Evolutionary conservation across 1,140 invertebrate species (phyloP).

Genomic region (Matsumurasca onukii): DNA sequence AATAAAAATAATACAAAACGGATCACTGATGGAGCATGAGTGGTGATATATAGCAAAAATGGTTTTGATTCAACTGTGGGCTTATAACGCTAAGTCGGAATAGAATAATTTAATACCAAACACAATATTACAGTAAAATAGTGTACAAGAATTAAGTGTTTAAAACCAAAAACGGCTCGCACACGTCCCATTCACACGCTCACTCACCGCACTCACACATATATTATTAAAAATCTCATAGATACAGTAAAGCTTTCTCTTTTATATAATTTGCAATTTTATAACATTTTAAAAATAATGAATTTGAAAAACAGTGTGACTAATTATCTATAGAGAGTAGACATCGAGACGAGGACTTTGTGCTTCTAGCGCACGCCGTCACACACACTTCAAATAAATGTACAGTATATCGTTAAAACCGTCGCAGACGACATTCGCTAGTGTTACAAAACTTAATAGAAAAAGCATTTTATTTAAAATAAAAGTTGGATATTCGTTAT

Average conservation of each 20-base stretch:
- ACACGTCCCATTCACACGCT: constrained; percentile 13
- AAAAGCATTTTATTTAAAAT: constrained; percentile 31
- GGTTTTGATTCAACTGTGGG: constrained; percentile 20
- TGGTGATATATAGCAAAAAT: constrained; percentile 16
- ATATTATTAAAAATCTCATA: constrained; percentile 30
- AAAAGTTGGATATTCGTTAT: constrained; percentile 19
- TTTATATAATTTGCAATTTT: constrained; percentile 30
- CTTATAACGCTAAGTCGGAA: constrained; percentile 17
- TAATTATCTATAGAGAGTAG: constrained; percentile 28
- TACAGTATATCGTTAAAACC: constrained; percentile 22
- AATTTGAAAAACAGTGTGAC: constrained; percentile 27
- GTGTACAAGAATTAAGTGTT: constrained; percentile 28
- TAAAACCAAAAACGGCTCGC: constrained; percentile 20
- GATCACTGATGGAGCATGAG: constrained; percentile 2
- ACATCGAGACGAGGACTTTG: constrained; percentile 26
- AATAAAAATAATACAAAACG: background rate
- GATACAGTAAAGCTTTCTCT: constrained; percentile 31
- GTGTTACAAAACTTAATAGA: constrained; percentile 27
- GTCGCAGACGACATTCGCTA: constrained; percentile 25
- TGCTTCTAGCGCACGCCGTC: constrained; percentile 12
- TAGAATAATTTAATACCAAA: constrained; percentile 23
- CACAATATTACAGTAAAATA: constrained; percentile 25
- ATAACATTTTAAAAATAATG: constrained; percentile 30
- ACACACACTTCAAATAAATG: constrained; percentile 22
- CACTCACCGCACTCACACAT: constrained; percentile 15